Percentiles rank a stretch among this genome's conserved stretches.
Evolutionary conservation across 1,140 invertebrate genomes (phyloP).

Genomic region (Rhagoletis zephyria): DNA sequence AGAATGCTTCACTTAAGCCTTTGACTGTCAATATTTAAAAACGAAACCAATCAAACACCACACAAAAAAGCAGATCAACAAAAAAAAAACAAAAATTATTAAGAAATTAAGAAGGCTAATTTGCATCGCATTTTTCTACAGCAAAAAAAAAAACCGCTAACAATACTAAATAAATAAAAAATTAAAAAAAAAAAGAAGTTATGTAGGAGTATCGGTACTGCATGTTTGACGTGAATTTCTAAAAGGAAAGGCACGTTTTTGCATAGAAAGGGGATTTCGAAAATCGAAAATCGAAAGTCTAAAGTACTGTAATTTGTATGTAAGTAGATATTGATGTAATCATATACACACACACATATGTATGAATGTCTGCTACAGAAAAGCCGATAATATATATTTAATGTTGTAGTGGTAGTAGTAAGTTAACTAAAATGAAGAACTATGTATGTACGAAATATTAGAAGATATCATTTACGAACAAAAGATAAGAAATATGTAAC

Average conservation of each 20-base stretch:
- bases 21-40: constrained; percentile 71
- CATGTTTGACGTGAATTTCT: constrained; percentile 33
- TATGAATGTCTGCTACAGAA: constrained; percentile 44
- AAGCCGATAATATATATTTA: constrained; percentile 38
- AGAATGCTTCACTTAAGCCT: constrained; percentile 70
- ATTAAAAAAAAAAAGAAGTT: background rate
- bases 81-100: background rate
- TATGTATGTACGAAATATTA: constrained; percentile 39
- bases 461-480: constrained; percentile 40
- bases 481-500: constrained; percentile 41
- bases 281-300: background rate
- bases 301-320: background rate
- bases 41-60: background rate
- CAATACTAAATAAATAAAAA: background rate
- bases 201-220: background rate
- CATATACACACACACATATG: constrained; percentile 52
- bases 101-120: constrained; percentile 30
- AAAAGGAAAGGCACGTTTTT: constrained; percentile 4
- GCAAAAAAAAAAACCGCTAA: constrained; percentile 23
- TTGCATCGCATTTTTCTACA: constrained; percentile 56
- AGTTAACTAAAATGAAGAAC: constrained; percentile 40
- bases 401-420: constrained; percentile 57
- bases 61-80: background rate
- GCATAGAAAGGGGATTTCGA: background rate
- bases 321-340: constrained; percentile 53